Base-by-base conservation (phyloP, 1,140 invertebrate genomes). In the Brachystomella parvula region DNA sequence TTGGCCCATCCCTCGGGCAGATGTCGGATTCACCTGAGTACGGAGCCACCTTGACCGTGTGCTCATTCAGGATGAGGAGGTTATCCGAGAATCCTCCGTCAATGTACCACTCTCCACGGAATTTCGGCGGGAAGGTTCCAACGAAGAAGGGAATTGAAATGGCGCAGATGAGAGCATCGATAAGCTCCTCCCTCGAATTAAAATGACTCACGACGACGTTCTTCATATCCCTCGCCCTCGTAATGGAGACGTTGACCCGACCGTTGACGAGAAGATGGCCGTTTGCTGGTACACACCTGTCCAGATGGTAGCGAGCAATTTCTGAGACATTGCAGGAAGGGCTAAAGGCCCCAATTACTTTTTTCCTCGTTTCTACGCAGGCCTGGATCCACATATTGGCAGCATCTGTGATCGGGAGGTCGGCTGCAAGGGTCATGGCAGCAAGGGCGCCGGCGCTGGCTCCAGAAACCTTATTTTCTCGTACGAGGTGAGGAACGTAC, bases 1-100 rank as follows among this genome's bases (percentile, higher is more conserved):
- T 53, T 6, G 49, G 49, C 64, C 86, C 80, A 78, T 98, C 95
- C 61, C 87, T 82, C 0, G 96, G 96, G 79, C 96, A 99, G 71
- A 99, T 98, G 77, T 98, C 96, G 76, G 88, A 92, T 78, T 98
- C 94, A 0, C 96, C 96, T 74, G 92, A 92, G 79, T 99, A 99
- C 0, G 96, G 96, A 75, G 90, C 94, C 28, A 99, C 90, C 0
- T 94, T 97, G 64, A 98, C 89, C 0, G 96, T 98, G 75, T 95
- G 88, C 76, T 93, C 88, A 78, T 98, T 92, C 6, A 97, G 77
- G 2, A 89, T 87, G 1, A 94, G 94, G 71, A 98, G 80, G 82
- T 99, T 98, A 73, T 98, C 89, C 65, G 90, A 95, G 74, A 96
- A 90, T 3, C 94, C 94, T 30, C 96, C 96, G 77, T 99, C 96